Percentiles rank a stretch among this genome's conserved stretches.
phyloP scores from a whole-genome alignment of 2,113 vertebrate species.

The Lichenostomus cassidix region DNA sequence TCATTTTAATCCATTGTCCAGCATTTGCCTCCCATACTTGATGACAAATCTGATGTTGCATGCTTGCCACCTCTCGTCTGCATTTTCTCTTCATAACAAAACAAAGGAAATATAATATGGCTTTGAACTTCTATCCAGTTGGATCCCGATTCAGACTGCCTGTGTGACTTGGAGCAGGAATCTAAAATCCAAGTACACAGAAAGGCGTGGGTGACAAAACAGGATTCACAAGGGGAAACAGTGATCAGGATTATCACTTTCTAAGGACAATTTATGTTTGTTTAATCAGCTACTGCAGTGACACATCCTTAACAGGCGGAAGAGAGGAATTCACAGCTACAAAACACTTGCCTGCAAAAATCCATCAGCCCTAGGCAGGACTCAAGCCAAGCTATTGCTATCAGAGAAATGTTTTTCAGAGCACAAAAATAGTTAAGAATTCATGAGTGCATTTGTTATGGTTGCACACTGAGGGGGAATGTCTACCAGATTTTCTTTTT shows the following conservation, averaged over 20 bases:
- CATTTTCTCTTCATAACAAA: background rate
- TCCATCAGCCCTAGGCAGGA: background rate
- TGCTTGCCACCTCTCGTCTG: background rate
- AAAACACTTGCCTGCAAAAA: background rate
- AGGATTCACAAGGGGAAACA: background rate
- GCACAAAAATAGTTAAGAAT: background rate
- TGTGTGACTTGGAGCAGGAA: background rate
- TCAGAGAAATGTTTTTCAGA: background rate
- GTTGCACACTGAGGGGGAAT: background rate
- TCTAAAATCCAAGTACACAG: background rate
- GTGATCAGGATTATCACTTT: constrained; percentile 14
- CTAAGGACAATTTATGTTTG: background rate
- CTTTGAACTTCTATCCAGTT: background rate
- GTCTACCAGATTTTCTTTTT: background rate
- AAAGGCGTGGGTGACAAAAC: background rate
- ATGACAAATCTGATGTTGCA: background rate
- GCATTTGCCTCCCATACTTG: background rate
- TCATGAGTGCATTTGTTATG: background rate
- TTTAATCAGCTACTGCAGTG: background rate
- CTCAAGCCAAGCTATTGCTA: background rate
- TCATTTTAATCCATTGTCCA: background rate
- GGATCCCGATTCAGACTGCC: background rate
- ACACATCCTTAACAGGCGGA: background rate
- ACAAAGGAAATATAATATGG: background rate
- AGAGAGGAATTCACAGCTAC: background rate